Conservation (phyloP, 2,113 vertebrate genomes). For the Erpornis zantholeuca region DNA sequence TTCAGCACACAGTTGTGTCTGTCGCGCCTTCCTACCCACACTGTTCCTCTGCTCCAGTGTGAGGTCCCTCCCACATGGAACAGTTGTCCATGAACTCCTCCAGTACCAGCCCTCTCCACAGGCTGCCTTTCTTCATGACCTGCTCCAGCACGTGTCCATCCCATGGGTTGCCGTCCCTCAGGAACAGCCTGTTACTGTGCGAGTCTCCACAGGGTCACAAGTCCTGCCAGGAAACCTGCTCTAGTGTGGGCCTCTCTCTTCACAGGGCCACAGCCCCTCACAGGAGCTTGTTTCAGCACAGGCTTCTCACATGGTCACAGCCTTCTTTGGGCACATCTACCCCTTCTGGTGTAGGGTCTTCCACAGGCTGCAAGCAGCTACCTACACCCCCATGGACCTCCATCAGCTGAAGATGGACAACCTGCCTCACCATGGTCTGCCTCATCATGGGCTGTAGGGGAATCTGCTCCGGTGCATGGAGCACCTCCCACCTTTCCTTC, state of each 20-base stretch:
- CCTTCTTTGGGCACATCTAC: not conserved
- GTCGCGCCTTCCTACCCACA: not conserved
- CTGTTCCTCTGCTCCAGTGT: not conserved
- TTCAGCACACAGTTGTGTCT: not conserved
- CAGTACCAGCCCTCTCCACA: not conserved
- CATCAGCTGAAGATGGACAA: not conserved
- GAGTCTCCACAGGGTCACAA: not conserved
- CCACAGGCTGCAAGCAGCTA: not conserved
- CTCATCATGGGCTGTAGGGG: rapidly evolving
- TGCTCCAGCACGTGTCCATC: not conserved
- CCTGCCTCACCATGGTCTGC: not conserved
- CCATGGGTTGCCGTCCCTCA: not conserved
- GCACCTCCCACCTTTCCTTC: not conserved
- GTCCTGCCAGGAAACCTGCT: not conserved
- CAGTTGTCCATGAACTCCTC: not conserved
- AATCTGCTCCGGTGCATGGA: not conserved
- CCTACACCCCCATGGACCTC: not conserved
- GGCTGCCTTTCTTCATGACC: not conserved
- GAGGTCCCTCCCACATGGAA: rapidly evolving
- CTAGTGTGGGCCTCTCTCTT: not conserved
- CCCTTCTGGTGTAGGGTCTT: rapidly evolving
- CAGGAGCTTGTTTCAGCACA: rapidly evolving
- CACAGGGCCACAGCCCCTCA: not conserved
- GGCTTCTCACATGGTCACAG: not conserved
- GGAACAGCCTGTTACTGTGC: not conserved